Base-by-base conservation (phyloP, 2,797 vertebrate species). In the Centroberyx gerrardi region DNA sequence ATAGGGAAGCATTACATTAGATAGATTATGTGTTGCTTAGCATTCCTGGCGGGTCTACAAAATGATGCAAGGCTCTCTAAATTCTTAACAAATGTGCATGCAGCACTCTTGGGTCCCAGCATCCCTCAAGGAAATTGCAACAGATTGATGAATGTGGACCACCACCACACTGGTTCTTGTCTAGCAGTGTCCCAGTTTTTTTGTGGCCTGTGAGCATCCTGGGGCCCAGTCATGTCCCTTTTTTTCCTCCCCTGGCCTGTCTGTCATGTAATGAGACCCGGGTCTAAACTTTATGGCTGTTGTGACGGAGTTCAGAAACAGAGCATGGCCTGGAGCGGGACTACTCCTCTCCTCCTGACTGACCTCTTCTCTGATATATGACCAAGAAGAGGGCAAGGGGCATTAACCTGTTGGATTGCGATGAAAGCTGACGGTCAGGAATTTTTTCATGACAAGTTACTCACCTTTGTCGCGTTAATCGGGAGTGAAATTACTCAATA, bases 1-100 rank as follows among this genome's bases (percentile, higher is more conserved):
- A 69, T 94, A 96, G 88, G 95, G 95, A 94, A 93, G 81, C 77
- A 38, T 84, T 83, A 68, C 75, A 89, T 90, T 91, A 81, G 80
- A 90, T 73, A 38, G 74, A 22, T 75, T 64, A 54, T 59, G 54
- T 52, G 48, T 56, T 82, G 70, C 60, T 76, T 64, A 81, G 80
- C 85, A 93, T 95, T 95, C 91, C 79, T 88, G 52, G 64, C 51
- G 44, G 66, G 84, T 74, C 67, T 88, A 74, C 65, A 76, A 76
- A 84, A 83, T 92, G 83, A 94, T 83, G 90, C 81, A 92, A 87
- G 66, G 33, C 60, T 64, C 81, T 75, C 62, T 63, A 79, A 86
- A 91, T 89, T 80, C 84, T 83, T 79, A 69, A 69, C 15, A 80
- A 90, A 90, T 88, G 77, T 81, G 68, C 83, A 79, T 51, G 64